Conservation (phyloP, 2,888 invertebrate genomes). For the Agrotis ipsilon region DNA sequence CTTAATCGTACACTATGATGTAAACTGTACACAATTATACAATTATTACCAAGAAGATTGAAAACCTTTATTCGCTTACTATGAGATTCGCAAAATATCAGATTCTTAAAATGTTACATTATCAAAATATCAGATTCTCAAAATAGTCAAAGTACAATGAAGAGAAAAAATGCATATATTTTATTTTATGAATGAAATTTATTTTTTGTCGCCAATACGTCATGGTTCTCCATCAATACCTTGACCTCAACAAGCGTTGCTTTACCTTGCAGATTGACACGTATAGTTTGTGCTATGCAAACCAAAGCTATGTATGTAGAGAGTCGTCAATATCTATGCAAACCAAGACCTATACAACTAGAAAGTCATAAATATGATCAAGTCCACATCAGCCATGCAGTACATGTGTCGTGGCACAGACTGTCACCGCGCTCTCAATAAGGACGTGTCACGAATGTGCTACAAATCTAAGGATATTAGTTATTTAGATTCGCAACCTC, state of each 20-base stretch:
- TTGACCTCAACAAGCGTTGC: background rate
- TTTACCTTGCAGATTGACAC: background rate
- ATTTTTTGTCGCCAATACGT: too few relatives aligned
- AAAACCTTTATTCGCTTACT: too few relatives aligned
- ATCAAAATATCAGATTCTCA: too few relatives aligned
- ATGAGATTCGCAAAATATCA: too few relatives aligned
- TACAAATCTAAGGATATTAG: slow-evolving; percentile 37
- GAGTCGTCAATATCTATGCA: too few relatives aligned
- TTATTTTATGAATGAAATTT: too few relatives aligned
- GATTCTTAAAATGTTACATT: too few relatives aligned
- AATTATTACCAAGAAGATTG: background rate
- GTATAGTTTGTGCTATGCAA: background rate
- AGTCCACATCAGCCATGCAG: slow-evolving; percentile 23
- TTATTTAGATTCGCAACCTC: slow-evolving; percentile 43
- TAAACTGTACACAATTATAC: slow-evolving; percentile 17
- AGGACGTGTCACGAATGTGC: slow-evolving; percentile 27
- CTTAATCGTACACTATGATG: slow-evolving; percentile 37
- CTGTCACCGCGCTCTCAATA: slow-evolving; percentile 28
- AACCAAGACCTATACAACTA: background rate
- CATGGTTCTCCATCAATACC: too few relatives aligned
- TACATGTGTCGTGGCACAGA: background rate
- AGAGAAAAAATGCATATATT: too few relatives aligned
- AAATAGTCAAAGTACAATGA: too few relatives aligned
- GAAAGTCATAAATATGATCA: slow-evolving; percentile 18
- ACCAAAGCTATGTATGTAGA: too few relatives aligned